phyloP scores from a whole-genome alignment of 1,140 invertebrate species.

The Drosophila equinoxialis region DNA sequence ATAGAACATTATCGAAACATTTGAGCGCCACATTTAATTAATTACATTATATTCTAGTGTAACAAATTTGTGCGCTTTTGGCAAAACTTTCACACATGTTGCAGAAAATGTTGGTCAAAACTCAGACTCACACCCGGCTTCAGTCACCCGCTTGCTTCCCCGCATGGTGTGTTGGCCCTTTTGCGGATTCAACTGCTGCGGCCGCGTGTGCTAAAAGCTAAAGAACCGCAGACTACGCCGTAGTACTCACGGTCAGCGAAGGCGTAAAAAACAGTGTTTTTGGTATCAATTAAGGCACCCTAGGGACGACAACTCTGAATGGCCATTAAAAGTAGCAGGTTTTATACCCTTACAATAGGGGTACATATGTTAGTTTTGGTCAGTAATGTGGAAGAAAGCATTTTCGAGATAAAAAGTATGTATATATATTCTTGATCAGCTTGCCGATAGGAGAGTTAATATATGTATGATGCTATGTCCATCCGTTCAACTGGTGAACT shows the following conservation, averaged over 20 bases:
- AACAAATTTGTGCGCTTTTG: conserved; percentile 44
- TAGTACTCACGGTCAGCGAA: background rate
- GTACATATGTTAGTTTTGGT: too few relatives aligned
- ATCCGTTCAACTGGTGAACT: too few relatives aligned
- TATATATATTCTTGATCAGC: too few relatives aligned
- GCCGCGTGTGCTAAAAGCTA: conserved; percentile 71
- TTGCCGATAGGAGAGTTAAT: too few relatives aligned
- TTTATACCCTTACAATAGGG: background rate
- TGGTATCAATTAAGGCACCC: conserved; percentile 59
- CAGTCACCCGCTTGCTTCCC: background rate
- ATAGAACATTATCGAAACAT: conserved; percentile 17
- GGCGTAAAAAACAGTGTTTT: conserved; percentile 29
- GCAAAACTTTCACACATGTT: conserved; percentile 23
- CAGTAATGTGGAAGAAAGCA: too few relatives aligned
- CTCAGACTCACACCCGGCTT: background rate
- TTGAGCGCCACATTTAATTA: conserved; percentile 53
- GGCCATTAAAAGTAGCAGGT: conserved; percentile 48
- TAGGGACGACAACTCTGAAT: conserved; percentile 44
- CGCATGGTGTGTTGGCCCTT: conserved; percentile 9
- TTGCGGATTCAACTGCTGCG: conserved; percentile 54
- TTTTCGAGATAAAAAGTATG: too few relatives aligned
- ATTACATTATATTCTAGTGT: conserved; percentile 27
- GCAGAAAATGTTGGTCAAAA: conserved; percentile 38
- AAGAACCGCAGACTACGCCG: conserved; percentile 47
- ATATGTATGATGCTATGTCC: too few relatives aligned